These are phyloP conservation scores for Galerucella pusilla DNA, from an alignment of 2,888 invertebrate genomes.

Conservation along the genomic window DNA sequence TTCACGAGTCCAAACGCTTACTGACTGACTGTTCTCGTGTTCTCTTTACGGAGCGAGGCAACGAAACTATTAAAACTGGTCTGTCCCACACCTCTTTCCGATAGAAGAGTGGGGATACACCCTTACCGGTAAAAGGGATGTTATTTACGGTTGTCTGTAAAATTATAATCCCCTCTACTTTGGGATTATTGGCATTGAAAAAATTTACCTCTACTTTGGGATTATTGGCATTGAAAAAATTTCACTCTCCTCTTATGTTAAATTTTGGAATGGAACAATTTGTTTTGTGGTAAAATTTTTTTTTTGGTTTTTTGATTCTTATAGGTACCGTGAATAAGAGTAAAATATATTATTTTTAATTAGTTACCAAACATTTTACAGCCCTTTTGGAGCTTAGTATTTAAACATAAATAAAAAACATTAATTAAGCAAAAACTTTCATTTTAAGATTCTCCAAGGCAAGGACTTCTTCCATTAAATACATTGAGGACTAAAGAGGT, in stretches of 20 bases:
- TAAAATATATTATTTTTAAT: neutral
- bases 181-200: neutral
- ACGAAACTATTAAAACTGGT: slow-evolving; percentile 47
- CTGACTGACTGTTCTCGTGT: slow-evolving; percentile 37
- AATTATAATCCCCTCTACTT: neutral
- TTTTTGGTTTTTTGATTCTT: neutral
- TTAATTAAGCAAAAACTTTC: no score
- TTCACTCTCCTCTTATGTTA: neutral
- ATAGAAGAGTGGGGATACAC: slow-evolving; percentile 46
- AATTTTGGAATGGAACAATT: neutral
- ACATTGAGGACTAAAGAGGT: no score
- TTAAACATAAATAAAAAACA: no score
- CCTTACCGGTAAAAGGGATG: slow-evolving; percentile 48
- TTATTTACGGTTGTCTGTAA: slow-evolving; percentile 26
- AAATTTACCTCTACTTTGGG: neutral
- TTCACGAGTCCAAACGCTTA: slow-evolving; percentile 36
- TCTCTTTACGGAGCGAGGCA: slow-evolving; percentile 30
- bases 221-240: neutral
- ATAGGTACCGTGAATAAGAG: neutral
- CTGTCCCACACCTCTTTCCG: slow-evolving; percentile 45
- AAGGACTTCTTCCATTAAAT: no score
- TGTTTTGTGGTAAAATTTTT: neutral
- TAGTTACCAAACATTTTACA: neutral
- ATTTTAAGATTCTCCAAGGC: no score
- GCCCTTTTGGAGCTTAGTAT: neutral